These are phyloP conservation scores for Leptobrachium ailaonicum DNA, from an alignment of 2,113 vertebrate genomes.

Conservation along the genomic window DNA sequence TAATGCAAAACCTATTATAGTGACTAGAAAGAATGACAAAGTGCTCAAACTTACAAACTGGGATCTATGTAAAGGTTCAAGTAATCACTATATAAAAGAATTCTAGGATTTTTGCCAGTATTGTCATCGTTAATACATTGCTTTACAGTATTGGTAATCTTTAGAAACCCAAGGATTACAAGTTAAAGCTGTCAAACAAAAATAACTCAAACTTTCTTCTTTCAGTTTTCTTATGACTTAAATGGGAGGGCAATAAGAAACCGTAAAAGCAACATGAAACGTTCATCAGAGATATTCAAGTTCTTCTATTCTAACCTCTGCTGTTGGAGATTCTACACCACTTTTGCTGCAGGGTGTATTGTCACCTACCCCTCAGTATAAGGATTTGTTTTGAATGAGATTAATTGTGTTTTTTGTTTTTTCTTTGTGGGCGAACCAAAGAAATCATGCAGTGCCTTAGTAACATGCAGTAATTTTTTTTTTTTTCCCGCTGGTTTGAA, in stretches of 20 bases:
- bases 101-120: too few species aligned
- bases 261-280: slow-evolving; percentile 50
- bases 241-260: slow-evolving; percentile 49
- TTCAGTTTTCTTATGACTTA: slow-evolving; percentile 92
- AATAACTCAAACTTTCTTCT: slow-evolving; percentile 15
- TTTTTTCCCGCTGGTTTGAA: background rate
- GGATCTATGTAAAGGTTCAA: too few species aligned
- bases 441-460: slow-evolving; percentile 74
- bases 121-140: too few species aligned
- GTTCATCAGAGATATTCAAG: slow-evolving; percentile 63
- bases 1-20: too few species aligned
- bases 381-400: slow-evolving; percentile 54
- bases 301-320: slow-evolving; percentile 63
- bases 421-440: slow-evolving; percentile 69
- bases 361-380: background rate
- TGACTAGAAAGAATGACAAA: too few species aligned
- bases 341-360: background rate
- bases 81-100: too few species aligned
- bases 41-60: too few species aligned
- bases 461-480: slow-evolving; percentile 26
- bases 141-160: too few species aligned
- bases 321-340: background rate
- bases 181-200: too few species aligned
- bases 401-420: background rate
- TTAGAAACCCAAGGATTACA: too few species aligned